Percentiles rank a stretch among this genome's conserved stretches.
phyloP scores from a whole-genome alignment of 2,113 vertebrate species.

The Tympanuchus pallidicinctus region DNA sequence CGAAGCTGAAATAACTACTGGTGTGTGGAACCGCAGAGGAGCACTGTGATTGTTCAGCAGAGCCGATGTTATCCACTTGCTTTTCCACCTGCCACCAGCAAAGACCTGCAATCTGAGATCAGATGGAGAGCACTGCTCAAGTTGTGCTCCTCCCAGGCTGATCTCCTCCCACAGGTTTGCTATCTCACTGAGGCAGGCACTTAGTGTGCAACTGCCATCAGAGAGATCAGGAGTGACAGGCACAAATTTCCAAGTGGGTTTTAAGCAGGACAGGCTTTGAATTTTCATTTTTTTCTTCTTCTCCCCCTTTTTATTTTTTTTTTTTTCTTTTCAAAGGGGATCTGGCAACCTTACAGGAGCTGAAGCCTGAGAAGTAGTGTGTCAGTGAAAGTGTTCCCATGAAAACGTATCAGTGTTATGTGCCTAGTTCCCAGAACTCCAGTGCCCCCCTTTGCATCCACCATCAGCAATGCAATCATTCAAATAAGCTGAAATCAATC shows the following conservation, averaged over 20 bases:
- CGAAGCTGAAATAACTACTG: neutral
- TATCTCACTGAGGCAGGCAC: neutral
- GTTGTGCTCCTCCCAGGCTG: neutral
- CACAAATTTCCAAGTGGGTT: neutral
- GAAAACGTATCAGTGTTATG: conserved; percentile 66
- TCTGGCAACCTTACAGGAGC: neutral
- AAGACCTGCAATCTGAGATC: neutral
- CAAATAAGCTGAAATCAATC: conserved; percentile 82
- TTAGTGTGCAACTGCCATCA: neutral
- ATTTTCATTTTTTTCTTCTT: neutral
- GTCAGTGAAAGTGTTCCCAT: conserved; percentile 54
- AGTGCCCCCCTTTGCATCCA: conserved; percentile 52
- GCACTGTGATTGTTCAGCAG: neutral
- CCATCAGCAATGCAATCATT: conserved; percentile 72
- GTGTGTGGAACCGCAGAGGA: neutral
- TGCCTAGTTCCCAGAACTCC: conserved; percentile 78
- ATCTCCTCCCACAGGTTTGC: neutral
- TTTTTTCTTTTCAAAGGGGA: neutral
- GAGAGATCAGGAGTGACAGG: conserved; percentile 3
- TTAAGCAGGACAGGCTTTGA: conserved; percentile 7
- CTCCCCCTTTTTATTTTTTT: neutral
- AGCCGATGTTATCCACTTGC: neutral
- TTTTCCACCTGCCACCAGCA: neutral
- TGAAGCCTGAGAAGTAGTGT: neutral
- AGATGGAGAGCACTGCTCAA: neutral